These are phyloP conservation scores for Orthosia incerta DNA, from an alignment of 2,888 invertebrate genomes.

Conservation along the genomic window DNA sequence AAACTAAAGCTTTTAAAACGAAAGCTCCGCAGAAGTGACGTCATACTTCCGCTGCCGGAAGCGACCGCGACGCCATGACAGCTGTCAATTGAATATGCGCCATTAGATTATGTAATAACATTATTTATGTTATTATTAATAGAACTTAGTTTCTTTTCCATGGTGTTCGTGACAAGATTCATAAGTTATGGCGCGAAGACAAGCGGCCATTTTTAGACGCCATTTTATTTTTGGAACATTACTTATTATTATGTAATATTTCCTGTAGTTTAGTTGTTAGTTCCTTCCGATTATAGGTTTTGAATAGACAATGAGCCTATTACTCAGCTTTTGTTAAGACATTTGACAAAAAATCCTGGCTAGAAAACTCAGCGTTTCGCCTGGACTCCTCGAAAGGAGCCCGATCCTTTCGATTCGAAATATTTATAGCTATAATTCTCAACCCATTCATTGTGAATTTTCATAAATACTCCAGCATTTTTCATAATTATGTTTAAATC, in stretches of 20 bases:
- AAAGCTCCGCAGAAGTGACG: conserved; percentile 65
- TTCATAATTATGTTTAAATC: no score
- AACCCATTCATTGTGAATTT: no score
- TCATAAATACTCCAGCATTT: no score
- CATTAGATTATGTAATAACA: conserved; percentile 51
- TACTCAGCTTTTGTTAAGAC: not conserved
- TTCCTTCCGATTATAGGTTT: conserved; percentile 8
- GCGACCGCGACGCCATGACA: conserved; percentile 70
- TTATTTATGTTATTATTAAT: conserved; percentile 40
- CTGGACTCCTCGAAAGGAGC: no score
- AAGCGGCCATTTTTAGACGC: conserved; percentile 16
- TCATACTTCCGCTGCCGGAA: conserved; percentile 71
- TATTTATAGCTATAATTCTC: no score
- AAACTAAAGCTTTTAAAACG: conserved; percentile 36
- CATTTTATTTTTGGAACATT: conserved; percentile 15
- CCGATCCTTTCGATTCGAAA: no score
- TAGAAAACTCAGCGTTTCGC: not conserved
- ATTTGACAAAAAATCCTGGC: not conserved
- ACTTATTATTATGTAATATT: not conserved
- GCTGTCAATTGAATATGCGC: conserved; percentile 44
- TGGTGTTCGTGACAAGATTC: conserved; percentile 39
- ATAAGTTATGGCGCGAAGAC: conserved; percentile 28
- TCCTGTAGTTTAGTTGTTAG: not conserved
- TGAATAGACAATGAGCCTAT: not conserved
- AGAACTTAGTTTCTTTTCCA: conserved; percentile 16